phyloP scores from a whole-genome alignment of 1,140 invertebrate genomes.

The Liolophura sinensis region DNA sequence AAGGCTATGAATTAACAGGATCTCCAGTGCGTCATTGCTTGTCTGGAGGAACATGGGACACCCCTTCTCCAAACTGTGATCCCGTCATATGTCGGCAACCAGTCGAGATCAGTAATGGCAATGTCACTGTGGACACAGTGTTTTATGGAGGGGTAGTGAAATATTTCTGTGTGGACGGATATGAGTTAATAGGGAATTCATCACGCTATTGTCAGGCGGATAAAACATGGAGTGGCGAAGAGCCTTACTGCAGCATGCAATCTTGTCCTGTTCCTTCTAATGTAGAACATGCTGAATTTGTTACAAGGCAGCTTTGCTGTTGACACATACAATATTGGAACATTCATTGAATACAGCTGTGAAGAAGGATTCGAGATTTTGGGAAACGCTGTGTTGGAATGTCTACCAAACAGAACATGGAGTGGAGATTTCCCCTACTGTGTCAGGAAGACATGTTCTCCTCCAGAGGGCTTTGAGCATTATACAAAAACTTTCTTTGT shows the following conservation, averaged over 20 bases:
- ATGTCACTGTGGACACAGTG: background rate
- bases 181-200: conserved; percentile 20
- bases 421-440: conserved; percentile 6
- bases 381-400: background rate
- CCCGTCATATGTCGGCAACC: background rate
- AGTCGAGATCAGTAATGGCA: background rate
- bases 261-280: background rate
- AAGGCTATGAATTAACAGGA: conserved; percentile 48
- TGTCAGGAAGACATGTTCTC: no score
- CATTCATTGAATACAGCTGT: conserved; percentile 8
- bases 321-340: conserved; percentile 1
- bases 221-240: conserved; percentile 6
- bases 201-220: conserved; percentile 1
- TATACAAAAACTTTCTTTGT: no score
- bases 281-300: background rate
- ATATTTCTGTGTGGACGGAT: conserved; percentile 24
- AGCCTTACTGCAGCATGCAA: background rate
- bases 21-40: conserved; percentile 3
- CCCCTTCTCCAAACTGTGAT: background rate
- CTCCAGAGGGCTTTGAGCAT: no score
- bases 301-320: background rate
- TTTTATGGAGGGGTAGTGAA: background rate
- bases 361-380: conserved; percentile 5
- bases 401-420: conserved; percentile 6
- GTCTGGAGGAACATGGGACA: background rate